Percentiles rank a stretch among this genome's conserved stretches.
Evolutionary conservation across 1,140 invertebrate species (phyloP).

Genomic region (Euura lappo): DNA sequence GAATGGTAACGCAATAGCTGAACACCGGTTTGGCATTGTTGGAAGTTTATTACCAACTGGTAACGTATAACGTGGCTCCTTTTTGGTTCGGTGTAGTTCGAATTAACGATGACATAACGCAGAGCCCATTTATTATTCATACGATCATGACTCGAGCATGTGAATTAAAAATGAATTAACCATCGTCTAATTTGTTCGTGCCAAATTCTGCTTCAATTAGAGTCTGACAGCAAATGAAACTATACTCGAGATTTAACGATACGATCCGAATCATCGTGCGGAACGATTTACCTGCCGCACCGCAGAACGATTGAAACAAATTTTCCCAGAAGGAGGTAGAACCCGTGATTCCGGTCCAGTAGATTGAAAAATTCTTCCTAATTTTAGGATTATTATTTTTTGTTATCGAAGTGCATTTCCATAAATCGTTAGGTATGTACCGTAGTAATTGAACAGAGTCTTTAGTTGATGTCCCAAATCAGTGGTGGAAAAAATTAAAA

Average conservation of each 20-base stretch:
- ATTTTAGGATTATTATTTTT: not conserved
- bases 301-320: not conserved
- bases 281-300: not conserved
- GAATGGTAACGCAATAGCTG: too few species aligned
- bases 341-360: not conserved
- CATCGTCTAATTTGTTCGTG: too few species aligned
- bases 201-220: too few species aligned
- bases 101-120: too few species aligned
- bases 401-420: not conserved
- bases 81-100: too few species aligned
- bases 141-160: too few species aligned
- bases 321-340: not conserved
- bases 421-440: not conserved
- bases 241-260: not conserved
- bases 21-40: too few species aligned
- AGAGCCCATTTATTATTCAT: too few species aligned
- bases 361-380: not conserved
- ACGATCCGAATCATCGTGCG: not conserved
- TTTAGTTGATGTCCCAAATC: not conserved
- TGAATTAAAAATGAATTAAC: too few species aligned
- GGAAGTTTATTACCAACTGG: too few species aligned
- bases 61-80: too few species aligned
- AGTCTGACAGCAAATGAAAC: too few species aligned
- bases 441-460: not conserved
- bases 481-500: not conserved